Base-by-base conservation (phyloP, 1,140 invertebrate genomes). In the Musca vetustissima region DNA sequence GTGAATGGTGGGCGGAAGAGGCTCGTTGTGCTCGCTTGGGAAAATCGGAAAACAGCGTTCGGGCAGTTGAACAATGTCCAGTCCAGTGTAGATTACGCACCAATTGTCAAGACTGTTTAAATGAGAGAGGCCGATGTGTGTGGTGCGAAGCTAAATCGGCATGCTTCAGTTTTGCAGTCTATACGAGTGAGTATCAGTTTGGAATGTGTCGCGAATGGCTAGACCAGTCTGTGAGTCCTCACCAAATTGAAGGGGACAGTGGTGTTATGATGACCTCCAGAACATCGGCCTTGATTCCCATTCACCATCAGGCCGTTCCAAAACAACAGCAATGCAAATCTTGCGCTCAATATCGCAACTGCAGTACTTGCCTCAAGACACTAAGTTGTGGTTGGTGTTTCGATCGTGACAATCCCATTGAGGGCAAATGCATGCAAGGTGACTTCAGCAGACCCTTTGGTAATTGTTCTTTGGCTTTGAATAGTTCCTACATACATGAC, bases 381-480 rank as follows among this genome's bases (percentile, higher is more conserved):
- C 85, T 96, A 53, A 91, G 92, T 64, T 98, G 96, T 83, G 96
- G 96, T 8, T 98, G 96, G 96, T 98, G 95, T 83, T 93, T 95
- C 74, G 92, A 92, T 72, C 81, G 88, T 4, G 89, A 91, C 64
- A 96, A 97, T 84, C 94, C 94, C 2, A 95, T 93, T 53, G 89
- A 91, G 70, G 95, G 95, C 9, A 80, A 86, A 14, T 94, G 92
- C 72, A 89, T 92, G 52, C 88, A 90, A 71, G 92, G 92, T 7
- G 92, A 94, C 75, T 94, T 93, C 69, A 92, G 91, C 78, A 85
- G 87, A 25, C 88, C 92, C 0, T 86, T 89, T 65, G 83, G 87
- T 0, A 89, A 89, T 72, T 92, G 90, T 75, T 88, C 87, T 13
- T 75, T 85, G 7, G 81, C 83, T 21, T 80, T 86, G 15, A 84